Evolutionary conservation across 2,113 vertebrate species (phyloP).

Genomic region (Leptobrachium leishanense): DNA sequence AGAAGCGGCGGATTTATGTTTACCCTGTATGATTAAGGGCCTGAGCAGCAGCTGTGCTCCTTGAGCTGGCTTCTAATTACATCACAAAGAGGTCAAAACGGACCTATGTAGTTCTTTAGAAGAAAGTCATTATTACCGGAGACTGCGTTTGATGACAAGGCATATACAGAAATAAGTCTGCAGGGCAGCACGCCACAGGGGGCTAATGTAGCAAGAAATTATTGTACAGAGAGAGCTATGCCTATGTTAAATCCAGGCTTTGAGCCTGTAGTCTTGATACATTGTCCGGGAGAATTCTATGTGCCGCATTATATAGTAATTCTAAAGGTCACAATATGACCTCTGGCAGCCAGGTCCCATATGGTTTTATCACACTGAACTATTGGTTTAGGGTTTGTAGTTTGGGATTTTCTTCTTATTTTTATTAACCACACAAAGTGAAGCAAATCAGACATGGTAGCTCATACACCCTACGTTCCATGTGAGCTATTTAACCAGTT

Average conservation of each 20-base stretch:
- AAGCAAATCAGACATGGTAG: too few species aligned
- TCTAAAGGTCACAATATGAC: conserved; percentile 1
- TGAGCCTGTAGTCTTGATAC: not conserved
- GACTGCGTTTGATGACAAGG: not conserved
- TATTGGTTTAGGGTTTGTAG: too few species aligned
- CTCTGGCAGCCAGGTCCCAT: not conserved
- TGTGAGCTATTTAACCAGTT: too few species aligned
- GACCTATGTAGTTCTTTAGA: not conserved
- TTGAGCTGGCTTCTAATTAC: conserved; percentile 3
- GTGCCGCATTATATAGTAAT: not conserved
- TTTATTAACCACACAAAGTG: too few species aligned
- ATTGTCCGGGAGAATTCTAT: not conserved
- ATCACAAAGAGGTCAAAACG: conserved; percentile 16
- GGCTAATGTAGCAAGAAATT: conserved; percentile 10
- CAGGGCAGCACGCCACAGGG: not conserved
- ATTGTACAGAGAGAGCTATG: not conserved
- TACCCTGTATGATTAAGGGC: conserved; percentile 19
- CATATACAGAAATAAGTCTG: conserved; percentile 2
- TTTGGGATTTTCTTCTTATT: too few species aligned
- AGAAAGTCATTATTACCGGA: conserved; percentile 14
- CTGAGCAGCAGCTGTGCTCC: conserved; percentile 18
- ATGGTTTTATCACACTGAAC: too few species aligned
- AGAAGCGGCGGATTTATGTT: conserved; percentile 9
- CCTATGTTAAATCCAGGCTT: not conserved
- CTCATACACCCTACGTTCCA: too few species aligned